Base-by-base conservation (phyloP, 1,140 invertebrate genomes). In the Vanessa atalanta region DNA sequence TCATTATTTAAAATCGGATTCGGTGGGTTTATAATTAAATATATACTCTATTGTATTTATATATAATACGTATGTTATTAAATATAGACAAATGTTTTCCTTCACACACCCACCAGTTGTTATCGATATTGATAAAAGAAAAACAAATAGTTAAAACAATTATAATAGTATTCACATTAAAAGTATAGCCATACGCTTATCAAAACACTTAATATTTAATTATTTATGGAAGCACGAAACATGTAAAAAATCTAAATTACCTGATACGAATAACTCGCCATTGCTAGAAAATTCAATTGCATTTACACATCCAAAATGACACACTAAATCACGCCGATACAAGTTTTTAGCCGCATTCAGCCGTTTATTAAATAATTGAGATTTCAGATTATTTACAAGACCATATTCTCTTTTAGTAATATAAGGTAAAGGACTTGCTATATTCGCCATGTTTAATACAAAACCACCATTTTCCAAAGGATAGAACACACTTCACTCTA, bases 301-400 rank as follows among this genome's bases (percentile, higher is more conserved):
- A 94, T 99, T 99, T 31, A 99, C 97, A 94, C 98, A 99, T 79
- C 98, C 98, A 94, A 95, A 99, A 94, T 99, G 98, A 47, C 96
- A 96, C 70, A 95, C 93, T 16, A 99, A 93, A 94, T 99, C 97
- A 79, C 96, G 96, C 67, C 96, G 95, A 88, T 96, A 98, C 16
- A 98, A 94, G 91, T 96, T 97, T 84, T 95, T 95, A 1, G 96
- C 95, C 63, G 91, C 91, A 37, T 93, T 88, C 53, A 96, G 90
- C 66, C 96, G 94, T 65, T 95, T 94, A 76, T 94, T 93, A 78
- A 96, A 95, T 47, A 96, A 92, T 60, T 93, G 89, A 7, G 82
- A 80, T 70, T 87, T 88, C 70, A 93, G 83, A 79, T 90, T 73
- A 16, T 81, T 57, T 65, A 90, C 69, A 50, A 88, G 70, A 37